phyloP scores from a whole-genome alignment of 1,140 invertebrate species.

The Lasaia peninsularis region DNA sequence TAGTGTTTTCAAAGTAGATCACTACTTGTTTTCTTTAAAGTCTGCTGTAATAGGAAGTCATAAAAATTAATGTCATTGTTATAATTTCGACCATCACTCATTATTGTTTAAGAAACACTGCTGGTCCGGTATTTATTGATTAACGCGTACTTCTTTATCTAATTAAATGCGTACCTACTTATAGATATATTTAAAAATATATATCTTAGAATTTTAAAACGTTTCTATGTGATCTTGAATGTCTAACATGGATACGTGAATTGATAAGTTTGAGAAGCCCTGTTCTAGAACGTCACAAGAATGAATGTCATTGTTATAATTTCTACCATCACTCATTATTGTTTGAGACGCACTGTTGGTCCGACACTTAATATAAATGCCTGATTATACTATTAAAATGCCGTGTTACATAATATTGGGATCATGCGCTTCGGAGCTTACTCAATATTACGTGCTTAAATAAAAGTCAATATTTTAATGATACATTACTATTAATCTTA shows the following conservation, averaged over 20 bases:
- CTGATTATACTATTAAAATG: slow-evolving; percentile 6
- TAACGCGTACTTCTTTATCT: no score
- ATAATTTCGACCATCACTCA: slow-evolving; percentile 5
- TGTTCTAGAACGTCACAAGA: no score
- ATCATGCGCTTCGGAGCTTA: not conserved
- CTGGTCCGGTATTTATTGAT: not conserved
- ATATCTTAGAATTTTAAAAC: no score
- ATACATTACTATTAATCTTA: not conserved
- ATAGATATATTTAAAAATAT: no score
- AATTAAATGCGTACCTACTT: no score
- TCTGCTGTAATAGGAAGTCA: no score
- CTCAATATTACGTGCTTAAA: not conserved
- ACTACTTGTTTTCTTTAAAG: no score
- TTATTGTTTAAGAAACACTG: not conserved
- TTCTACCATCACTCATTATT: slow-evolving; percentile 6
- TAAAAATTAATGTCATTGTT: slow-evolving; percentile 4
- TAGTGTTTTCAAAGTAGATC: no score
- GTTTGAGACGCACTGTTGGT: not conserved
- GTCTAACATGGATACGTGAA: no score
- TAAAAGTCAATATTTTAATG: slow-evolving; percentile 9
- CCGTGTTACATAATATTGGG: slow-evolving; percentile 1
- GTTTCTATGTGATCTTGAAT: no score
- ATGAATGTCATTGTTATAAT: slow-evolving; percentile 8
- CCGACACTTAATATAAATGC: not conserved
- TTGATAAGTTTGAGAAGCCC: no score